Percentiles rank a stretch among this genome's conserved stretches.
These are phyloP conservation scores for Acrocyrtus sp. DNA, from an alignment of 2,888 invertebrate species.

Conservation along the genomic window DNA sequence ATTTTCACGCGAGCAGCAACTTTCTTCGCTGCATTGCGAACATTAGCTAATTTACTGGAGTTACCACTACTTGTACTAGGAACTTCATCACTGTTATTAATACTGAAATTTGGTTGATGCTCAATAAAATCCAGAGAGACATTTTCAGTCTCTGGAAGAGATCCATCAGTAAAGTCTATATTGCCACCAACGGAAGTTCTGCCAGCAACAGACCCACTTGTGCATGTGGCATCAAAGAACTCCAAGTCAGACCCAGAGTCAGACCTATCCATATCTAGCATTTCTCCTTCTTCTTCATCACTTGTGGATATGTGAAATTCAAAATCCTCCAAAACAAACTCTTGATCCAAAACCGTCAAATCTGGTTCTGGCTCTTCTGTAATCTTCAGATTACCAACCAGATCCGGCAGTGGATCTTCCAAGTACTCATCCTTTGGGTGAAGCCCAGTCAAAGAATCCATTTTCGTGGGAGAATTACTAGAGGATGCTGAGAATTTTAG, in stretches of 20 bases:
- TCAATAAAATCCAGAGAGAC: conserved; percentile 61
- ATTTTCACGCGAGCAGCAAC: conserved; percentile 59
- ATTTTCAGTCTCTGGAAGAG: conserved; percentile 60
- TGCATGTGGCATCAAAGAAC: conserved; percentile 62
- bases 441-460: conserved; percentile 15
- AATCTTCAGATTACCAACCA: conserved; percentile 61
- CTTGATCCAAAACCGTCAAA: conserved; percentile 59
- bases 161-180: conserved; percentile 27
- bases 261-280: conserved; percentile 40
- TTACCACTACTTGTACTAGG: conserved; percentile 28
- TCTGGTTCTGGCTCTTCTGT: conserved; percentile 62
- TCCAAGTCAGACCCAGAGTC: conserved; percentile 60
- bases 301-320: conserved; percentile 60
- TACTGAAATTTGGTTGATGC: conserved; percentile 48
- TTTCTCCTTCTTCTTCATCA: conserved; percentile 55
- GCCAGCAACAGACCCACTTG: conserved; percentile 30
- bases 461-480: conserved; percentile 35
- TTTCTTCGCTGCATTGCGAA: conserved; percentile 57
- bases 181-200: conserved; percentile 7
- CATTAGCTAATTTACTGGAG: conserved; percentile 50
- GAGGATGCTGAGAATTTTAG: conserved; percentile 32
- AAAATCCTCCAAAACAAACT: conserved; percentile 63
- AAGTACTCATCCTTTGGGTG: conserved; percentile 60
- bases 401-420: conserved; percentile 62
- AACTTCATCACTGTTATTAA: conserved; percentile 55